phyloP scores from a whole-genome alignment of 2,888 invertebrate genomes.

The Subacronicta megacephala region DNA sequence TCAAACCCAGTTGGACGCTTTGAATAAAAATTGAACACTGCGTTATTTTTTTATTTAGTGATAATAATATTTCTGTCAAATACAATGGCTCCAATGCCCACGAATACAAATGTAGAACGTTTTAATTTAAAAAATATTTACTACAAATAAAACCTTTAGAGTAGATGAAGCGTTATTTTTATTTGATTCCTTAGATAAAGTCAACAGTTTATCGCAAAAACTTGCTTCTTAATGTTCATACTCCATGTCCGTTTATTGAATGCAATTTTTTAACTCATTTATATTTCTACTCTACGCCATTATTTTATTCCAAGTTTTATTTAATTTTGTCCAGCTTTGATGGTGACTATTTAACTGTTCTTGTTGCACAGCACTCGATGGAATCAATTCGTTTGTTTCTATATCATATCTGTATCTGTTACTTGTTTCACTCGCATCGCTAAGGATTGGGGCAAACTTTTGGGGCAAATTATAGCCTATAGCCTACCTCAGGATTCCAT shows the following conservation, averaged over 20 bases:
- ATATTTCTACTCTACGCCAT: constrained; percentile 16
- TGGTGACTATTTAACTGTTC: too few relatives aligned
- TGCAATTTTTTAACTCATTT: constrained; percentile 45
- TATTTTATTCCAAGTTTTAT: constrained; percentile 31
- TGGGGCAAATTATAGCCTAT: too few relatives aligned
- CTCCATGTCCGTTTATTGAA: constrained; percentile 44
- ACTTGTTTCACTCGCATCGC: too few relatives aligned
- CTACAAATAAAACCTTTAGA: constrained; percentile 14
- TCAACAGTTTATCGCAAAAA: constrained; percentile 42
- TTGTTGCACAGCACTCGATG: too few relatives aligned
- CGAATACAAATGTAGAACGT: constrained; percentile 5
- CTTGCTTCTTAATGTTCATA: constrained; percentile 41
- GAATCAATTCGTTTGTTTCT: too few relatives aligned
- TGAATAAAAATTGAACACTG: too few relatives aligned
- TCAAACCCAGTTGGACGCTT: too few relatives aligned
- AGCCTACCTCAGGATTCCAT: too few relatives aligned
- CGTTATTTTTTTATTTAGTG: too few relatives aligned
- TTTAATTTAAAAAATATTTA: constrained; percentile 14
- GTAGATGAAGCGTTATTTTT: constrained; percentile 39
- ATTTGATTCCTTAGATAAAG: constrained; percentile 50
- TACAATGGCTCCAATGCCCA: background rate
- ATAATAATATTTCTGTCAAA: constrained; percentile 28
- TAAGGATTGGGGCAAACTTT: too few relatives aligned
- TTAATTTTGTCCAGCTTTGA: constrained; percentile 27
- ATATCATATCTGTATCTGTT: too few relatives aligned